Evolutionary conservation across 2,888 invertebrate genomes (phyloP).

Genomic region (Diaprepes abbreviatus): DNA sequence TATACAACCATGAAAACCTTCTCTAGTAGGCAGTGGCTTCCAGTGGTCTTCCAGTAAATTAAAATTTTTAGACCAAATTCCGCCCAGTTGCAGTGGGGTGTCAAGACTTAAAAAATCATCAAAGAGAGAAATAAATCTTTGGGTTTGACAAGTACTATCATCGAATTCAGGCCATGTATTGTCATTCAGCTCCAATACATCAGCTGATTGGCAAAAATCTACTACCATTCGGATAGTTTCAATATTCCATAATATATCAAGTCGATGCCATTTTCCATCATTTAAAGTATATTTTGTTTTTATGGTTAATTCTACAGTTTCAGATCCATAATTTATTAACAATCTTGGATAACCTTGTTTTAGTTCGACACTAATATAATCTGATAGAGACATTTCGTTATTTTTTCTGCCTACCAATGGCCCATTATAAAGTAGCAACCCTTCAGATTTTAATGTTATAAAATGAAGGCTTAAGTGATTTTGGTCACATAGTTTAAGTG

Average conservation of each 20-base stretch:
- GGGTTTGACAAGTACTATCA: constrained; percentile 89
- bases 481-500: constrained; percentile 95
- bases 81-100: constrained; percentile 94
- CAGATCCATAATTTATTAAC: constrained; percentile 94
- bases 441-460: constrained; percentile 91
- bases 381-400: constrained; percentile 89
- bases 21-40: constrained; percentile 70
- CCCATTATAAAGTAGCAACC: constrained; percentile 95
- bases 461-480: constrained; percentile 97
- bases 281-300: constrained; percentile 89
- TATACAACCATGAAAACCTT: constrained; percentile 91
- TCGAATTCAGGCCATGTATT: constrained; percentile 91
- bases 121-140: constrained; percentile 92
- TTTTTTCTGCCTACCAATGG: constrained; percentile 94
- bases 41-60: constrained; percentile 90
- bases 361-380: constrained; percentile 94
- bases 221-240: constrained; percentile 93
- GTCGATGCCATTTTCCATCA: constrained; percentile 97
- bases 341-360: constrained; percentile 92
- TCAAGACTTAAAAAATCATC: constrained; percentile 97
- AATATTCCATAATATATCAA: constrained; percentile 96
- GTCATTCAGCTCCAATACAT: constrained; percentile 90
- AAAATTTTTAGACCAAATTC: constrained; percentile 83
- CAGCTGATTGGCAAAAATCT: constrained; percentile 91
- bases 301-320: constrained; percentile 87